Conservation (phyloP, 1,140 invertebrate species). For the Prorops nasuta region DNA sequence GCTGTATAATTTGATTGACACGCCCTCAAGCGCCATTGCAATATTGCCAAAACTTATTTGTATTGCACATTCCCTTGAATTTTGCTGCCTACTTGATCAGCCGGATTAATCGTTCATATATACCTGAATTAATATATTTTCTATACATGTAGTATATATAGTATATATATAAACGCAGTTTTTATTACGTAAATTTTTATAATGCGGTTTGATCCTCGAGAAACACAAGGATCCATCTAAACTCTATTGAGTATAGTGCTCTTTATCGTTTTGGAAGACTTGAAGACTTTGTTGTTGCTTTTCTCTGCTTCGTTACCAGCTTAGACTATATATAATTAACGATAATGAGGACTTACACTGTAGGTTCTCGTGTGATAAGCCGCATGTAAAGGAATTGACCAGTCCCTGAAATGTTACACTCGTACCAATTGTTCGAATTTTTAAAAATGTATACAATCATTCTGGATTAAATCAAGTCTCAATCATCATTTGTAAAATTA, state of each 20-base stretch:
- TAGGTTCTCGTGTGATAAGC: conserved; percentile 11
- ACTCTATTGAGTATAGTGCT: too few species aligned
- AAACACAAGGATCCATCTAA: conserved; percentile 16
- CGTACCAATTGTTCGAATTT: conserved; percentile 17
- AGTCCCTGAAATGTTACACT: conserved; percentile 10
- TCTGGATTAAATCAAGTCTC: too few species aligned
- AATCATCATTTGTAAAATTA: too few species aligned
- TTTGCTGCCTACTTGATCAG: too few species aligned
- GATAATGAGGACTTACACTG: conserved; percentile 12
- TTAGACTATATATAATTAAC: conserved; percentile 35
- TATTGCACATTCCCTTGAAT: too few species aligned
- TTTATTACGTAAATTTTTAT: conserved; percentile 21
- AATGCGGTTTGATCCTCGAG: conserved; percentile 13
- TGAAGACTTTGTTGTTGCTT: conserved; percentile 46
- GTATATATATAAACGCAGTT: conserved; percentile 19
- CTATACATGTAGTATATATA: background rate
- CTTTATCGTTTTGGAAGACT: conserved; percentile 43
- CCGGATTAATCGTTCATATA: too few species aligned
- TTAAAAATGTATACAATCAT: too few species aligned
- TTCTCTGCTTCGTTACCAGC: conserved; percentile 16
- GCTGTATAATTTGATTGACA: conserved; percentile 36
- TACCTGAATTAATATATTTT: too few species aligned
- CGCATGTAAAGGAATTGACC: conserved; percentile 21
- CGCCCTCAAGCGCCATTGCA: conserved; percentile 26
- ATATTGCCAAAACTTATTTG: too few species aligned